Base-by-base conservation (phyloP, 2,888 invertebrate genomes). In the Brachylomia viminalis region DNA sequence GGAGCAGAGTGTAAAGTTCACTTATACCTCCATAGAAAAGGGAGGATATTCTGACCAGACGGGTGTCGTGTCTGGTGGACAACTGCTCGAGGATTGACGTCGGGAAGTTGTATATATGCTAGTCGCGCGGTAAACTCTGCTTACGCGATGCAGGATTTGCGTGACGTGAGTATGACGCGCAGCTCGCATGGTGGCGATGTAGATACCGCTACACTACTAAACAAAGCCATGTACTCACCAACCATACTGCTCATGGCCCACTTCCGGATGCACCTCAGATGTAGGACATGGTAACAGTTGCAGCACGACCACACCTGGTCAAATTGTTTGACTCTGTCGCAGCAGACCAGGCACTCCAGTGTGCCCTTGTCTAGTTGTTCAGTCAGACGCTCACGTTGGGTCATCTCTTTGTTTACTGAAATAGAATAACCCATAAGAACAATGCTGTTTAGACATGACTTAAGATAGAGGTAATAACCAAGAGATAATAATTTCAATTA, bases 281-380 rank as follows among this genome's bases (percentile, higher is more conserved):
- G 99, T 83, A 99, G 97, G 73, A 99, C 98, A 93, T 99, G 99
- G 94, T 98, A 99, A 91, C 99, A 99, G 89, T 98, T 98, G 82
- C 96, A 94, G 92, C 99, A 99, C 5, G 98, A 98, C 99, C 99
- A 99, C 52, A 99, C 98, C 8, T 98, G 97, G 89, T 99, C 98
- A 49, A 97, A 97, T 83, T 98, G 98, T 82, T 98, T 97, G 56
- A 99, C 98, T 69, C 97, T 97, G 87, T 99, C 99, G 91, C 98
- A 99, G 92, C 99, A 99, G 27, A 99, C 99, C 89, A 99, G 97
- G 93, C 99, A 99, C 93, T 99, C 99, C 78, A 99, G 97, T 0
- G 97, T 97, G 1, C 98, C 98, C 79, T 97, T 97, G 84, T 98
- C 98, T 69, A 99, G 96, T 93, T 99, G 98, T 66, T 99, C 98